phyloP scores from a whole-genome alignment of 1,140 invertebrate species.

The Drosophila eugracilis region DNA sequence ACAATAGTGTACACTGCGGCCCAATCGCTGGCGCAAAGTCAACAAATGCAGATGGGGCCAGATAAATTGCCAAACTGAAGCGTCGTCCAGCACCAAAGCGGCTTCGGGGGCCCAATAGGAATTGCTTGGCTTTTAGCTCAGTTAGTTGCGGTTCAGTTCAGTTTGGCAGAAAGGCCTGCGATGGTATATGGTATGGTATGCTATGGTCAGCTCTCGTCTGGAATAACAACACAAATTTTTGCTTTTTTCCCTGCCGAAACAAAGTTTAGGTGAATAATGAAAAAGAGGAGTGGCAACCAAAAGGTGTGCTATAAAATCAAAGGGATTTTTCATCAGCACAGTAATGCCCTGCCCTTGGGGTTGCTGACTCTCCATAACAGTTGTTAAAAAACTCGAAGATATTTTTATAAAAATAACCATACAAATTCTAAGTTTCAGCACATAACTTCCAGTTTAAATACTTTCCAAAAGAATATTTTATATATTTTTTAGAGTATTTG shows the following conservation, averaged over 20 bases:
- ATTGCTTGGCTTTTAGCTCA: slow-evolving; percentile 11
- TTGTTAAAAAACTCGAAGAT: no score
- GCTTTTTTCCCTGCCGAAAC: slow-evolving; percentile 22
- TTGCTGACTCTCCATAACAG: no score
- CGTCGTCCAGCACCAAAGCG: slow-evolving; percentile 41
- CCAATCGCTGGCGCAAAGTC: slow-evolving; percentile 66
- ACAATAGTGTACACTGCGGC: slow-evolving; percentile 71
- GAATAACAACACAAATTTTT: slow-evolving; percentile 40
- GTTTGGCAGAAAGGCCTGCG: slow-evolving; percentile 1
- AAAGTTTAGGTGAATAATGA: slow-evolving; percentile 15
- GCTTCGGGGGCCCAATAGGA: slow-evolving; percentile 27
- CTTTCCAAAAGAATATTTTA: neutral
- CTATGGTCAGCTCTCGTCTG: slow-evolving; percentile 19
- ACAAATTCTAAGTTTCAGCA: no score
- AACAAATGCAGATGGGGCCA: slow-evolving; percentile 76
- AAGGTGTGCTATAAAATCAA: slow-evolving; percentile 16
- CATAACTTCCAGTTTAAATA: no score
- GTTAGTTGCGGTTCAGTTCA: slow-evolving; percentile 12
- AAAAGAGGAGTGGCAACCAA: neutral
- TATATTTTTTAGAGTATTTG: slow-evolving; percentile 1
- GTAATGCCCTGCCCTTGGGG: slow-evolving; percentile 7
- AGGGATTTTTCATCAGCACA: neutral
- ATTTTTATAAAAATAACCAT: no score
- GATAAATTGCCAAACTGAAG: slow-evolving; percentile 75
- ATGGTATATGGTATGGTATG: neutral